Conservation (phyloP, 1,140 invertebrate species). For the Muscidifurax raptorellus region DNA sequence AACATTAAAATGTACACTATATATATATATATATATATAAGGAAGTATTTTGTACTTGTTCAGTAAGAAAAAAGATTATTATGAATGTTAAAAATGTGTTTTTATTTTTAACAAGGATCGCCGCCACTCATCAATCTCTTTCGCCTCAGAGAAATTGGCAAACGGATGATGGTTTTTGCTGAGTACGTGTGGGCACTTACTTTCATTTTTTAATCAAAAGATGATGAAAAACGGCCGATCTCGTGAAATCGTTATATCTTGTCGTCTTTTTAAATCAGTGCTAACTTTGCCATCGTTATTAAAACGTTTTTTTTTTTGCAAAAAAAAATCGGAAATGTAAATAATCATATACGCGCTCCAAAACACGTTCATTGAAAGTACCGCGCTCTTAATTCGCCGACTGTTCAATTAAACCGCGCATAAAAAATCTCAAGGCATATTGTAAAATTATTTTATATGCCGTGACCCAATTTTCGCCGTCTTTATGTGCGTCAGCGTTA, state of each 20-base stretch:
- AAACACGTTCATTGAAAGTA: no score
- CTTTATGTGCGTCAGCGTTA: not conserved
- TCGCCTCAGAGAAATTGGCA: slow-evolving; percentile 1
- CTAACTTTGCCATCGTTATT: not conserved
- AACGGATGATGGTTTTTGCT: slow-evolving; percentile 1
- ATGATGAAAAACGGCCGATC: not conserved
- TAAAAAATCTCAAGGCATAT: not conserved
- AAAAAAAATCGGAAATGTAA: no score
- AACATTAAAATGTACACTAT: no score
- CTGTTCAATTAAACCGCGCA: not conserved
- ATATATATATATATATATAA: no score
- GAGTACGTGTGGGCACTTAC: not conserved
- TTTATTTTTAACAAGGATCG: no score
- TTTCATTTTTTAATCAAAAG: slow-evolving; percentile 34
- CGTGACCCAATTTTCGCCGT: not conserved
- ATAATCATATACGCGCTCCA: no score
- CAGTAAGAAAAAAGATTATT: no score
- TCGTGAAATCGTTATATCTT: no score
- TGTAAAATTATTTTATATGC: not conserved
- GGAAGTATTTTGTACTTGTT: no score
- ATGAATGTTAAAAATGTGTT: no score
- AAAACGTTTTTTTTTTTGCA: not conserved
- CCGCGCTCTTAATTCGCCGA: no score
- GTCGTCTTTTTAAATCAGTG: no score
- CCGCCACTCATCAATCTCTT: not conserved